phyloP scores from a whole-genome alignment of 1,140 invertebrate species.

The Caenorhabditis latens region DNA sequence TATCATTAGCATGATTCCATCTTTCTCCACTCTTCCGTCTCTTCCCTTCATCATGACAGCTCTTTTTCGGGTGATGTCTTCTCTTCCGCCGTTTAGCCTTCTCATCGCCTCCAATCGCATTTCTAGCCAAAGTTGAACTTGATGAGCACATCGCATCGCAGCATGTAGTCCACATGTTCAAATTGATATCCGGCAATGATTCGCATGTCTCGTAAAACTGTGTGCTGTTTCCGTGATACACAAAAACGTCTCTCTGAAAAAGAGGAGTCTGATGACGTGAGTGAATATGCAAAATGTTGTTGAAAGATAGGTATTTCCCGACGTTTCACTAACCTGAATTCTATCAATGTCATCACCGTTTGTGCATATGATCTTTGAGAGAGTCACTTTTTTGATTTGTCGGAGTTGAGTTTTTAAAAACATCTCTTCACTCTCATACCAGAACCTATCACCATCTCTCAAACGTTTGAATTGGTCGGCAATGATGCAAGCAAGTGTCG shows the following conservation, averaged over 20 bases:
- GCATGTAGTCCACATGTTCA: slow-evolving; percentile 77
- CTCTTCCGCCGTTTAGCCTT: slow-evolving; percentile 58
- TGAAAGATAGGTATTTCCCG: background rate
- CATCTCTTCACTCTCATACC: slow-evolving; percentile 88
- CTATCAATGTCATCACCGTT: slow-evolving; percentile 83
- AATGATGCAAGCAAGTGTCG: slow-evolving; percentile 90
- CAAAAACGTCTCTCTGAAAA: slow-evolving; percentile 74
- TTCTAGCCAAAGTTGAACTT: background rate
- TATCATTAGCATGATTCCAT: slow-evolving; percentile 60
- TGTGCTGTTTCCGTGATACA: slow-evolving; percentile 72
- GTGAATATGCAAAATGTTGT: background rate
- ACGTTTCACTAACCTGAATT: slow-evolving; percentile 80
- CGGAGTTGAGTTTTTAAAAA: slow-evolving; percentile 85
- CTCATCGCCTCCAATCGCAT: slow-evolving; percentile 61
- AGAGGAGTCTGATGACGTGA: background rate
- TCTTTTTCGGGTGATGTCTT: slow-evolving; percentile 44
- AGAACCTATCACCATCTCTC: slow-evolving; percentile 87
- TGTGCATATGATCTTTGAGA: slow-evolving; percentile 85
- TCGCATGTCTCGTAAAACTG: slow-evolving; percentile 68
- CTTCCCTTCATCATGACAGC: slow-evolving; percentile 50
- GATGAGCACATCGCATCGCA: slow-evolving; percentile 69
- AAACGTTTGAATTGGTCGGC: slow-evolving; percentile 91
- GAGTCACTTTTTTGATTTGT: slow-evolving; percentile 83
- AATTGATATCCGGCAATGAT: slow-evolving; percentile 64
- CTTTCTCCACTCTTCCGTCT: slow-evolving; percentile 49